A percentile compares a stretch with the other conserved stretches of the same genome.
Conservation (phyloP, 2,113 vertebrate species). For the Pollachius pollachius region DNA sequence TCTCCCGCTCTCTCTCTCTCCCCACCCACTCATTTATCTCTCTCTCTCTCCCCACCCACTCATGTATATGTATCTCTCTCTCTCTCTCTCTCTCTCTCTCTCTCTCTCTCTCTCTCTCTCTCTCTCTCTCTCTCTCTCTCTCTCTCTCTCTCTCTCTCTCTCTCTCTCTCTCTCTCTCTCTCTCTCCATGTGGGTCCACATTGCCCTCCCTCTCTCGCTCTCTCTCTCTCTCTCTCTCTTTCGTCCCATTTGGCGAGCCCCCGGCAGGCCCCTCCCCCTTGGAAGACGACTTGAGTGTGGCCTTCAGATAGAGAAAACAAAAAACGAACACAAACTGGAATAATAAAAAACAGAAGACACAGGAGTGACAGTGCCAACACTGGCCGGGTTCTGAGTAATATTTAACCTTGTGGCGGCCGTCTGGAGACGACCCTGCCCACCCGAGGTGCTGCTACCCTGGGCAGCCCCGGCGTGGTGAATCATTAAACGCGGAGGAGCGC, state of each 20-base stretch:
- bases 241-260: constrained; percentile 63
- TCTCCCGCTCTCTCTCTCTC: constrained; percentile 27
- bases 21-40: too few species aligned
- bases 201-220: constrained; percentile 27
- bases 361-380: constrained; percentile 7
- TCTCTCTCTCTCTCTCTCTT: constrained; percentile 21
- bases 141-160: constrained; percentile 26
- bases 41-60: too few species aligned
- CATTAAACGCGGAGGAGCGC: neutral
- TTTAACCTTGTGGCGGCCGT: constrained; percentile 33
- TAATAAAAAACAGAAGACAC: neutral
- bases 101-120: constrained; percentile 30
- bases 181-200: constrained; percentile 12
- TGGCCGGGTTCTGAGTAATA: constrained; percentile 23
- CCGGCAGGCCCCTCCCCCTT: constrained; percentile 54
- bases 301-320: neutral
- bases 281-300: constrained; percentile 37
- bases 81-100: neutral
- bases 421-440: constrained; percentile 7
- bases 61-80: too few species aligned
- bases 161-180: constrained; percentile 13
- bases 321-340: too few species aligned
- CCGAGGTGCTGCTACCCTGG: constrained; percentile 5
- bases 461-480: neutral
- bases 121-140: constrained; percentile 23